A percentile compares a stretch with the other conserved stretches of the same genome.
These are phyloP conservation scores for Chymomyza fuscimana DNA, from an alignment of 2,888 invertebrate species.

Conservation along the genomic window DNA sequence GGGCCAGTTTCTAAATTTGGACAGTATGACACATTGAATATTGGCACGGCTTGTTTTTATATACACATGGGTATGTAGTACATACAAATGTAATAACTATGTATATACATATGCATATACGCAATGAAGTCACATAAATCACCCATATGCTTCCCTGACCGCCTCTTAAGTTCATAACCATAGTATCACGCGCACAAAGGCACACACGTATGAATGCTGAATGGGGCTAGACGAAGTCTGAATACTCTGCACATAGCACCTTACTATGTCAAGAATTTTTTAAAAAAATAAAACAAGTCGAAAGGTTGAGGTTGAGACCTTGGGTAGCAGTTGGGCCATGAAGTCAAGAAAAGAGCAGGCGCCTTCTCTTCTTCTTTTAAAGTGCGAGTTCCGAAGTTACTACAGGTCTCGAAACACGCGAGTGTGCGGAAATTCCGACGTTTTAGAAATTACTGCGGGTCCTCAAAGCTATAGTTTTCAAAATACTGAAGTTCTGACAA, in stretches of 20 bases:
- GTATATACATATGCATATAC: conserved; percentile 13
- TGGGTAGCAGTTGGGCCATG: no score
- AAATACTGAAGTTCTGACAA: no score
- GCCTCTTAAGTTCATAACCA: not conserved
- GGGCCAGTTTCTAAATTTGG: not conserved
- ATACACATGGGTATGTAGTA: conserved; percentile 2
- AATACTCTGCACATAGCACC: not conserved
- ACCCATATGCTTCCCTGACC: conserved; percentile 19
- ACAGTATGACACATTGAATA: not conserved
- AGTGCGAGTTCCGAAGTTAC: no score
- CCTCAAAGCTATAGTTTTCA: no score
- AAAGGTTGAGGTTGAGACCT: no score
- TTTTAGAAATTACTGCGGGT: no score
- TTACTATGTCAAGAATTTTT: no score
- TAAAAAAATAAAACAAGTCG: no score
- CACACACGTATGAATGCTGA: not conserved
- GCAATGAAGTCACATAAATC: conserved; percentile 51
- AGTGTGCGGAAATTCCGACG: no score
- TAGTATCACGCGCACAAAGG: not conserved
- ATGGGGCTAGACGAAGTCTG: not conserved
- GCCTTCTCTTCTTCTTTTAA: no score
- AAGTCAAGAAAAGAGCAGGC: no score
- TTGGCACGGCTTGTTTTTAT: not conserved
- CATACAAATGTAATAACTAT: not conserved
- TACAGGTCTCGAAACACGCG: no score